These are phyloP conservation scores for Bombus confusus DNA, from an alignment of 1,140 invertebrate species.

Conservation along the genomic window DNA sequence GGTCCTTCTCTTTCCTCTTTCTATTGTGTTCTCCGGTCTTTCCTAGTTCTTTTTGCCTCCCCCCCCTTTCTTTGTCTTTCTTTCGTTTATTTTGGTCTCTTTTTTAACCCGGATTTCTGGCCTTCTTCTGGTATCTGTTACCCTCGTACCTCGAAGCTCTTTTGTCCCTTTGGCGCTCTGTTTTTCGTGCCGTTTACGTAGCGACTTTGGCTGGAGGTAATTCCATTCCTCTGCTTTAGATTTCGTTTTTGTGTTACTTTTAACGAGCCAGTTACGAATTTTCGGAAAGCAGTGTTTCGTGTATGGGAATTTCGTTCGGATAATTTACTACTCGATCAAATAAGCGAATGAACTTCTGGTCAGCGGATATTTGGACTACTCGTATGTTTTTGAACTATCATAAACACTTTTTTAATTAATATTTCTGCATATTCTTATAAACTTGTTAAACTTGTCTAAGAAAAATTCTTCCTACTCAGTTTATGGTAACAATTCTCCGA, in stretches of 20 bases:
- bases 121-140: not conserved
- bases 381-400: no score
- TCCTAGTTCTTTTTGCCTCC: not conserved
- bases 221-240: not conserved
- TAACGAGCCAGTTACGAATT: not conserved
- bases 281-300: not conserved
- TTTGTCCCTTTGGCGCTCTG: slow-evolving; percentile 12
- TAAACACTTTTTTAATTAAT: no score
- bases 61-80: no score
- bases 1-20: slow-evolving; percentile 14
- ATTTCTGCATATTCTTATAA: no score
- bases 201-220: not conserved
- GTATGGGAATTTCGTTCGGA: not conserved
- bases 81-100: not conserved
- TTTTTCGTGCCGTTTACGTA: not conserved
- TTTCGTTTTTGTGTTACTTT: not conserved
- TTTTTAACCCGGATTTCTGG: not conserved
- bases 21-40: not conserved
- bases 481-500: no score
- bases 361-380: not conserved
- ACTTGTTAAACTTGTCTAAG: no score
- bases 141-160: not conserved
- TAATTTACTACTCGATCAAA: not conserved
- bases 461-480: no score
- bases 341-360: not conserved